A percentile compares a stretch with the other conserved stretches of the same genome.
Conservation (phyloP, 2,113 vertebrate genomes). For the Tapirus terrestris region DNA sequence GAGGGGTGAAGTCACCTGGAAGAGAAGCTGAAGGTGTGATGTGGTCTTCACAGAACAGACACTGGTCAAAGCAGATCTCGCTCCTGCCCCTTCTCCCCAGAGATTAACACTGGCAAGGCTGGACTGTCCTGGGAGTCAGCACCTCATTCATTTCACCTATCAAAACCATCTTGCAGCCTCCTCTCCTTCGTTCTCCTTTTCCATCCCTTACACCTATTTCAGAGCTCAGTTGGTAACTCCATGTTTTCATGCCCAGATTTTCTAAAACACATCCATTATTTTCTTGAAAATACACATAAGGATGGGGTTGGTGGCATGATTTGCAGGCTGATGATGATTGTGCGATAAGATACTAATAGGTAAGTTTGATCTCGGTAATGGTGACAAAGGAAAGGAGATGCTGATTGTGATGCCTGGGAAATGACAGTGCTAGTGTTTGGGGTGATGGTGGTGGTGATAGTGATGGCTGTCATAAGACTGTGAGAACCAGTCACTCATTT, state of each 20-base stretch:
- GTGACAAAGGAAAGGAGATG: background rate
- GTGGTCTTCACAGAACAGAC: accelerated
- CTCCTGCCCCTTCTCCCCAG: no score
- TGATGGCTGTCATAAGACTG: background rate
- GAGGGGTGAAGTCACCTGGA: background rate
- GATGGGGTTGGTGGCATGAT: background rate
- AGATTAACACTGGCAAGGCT: background rate
- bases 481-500: background rate
- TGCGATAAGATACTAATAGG: background rate
- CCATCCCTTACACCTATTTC: background rate
- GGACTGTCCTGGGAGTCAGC: background rate
- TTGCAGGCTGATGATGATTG: background rate
- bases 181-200: background rate
- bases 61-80: background rate
- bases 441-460: no score
- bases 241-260: background rate
- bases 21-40: background rate
- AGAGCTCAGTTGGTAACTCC: background rate
- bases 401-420: background rate
- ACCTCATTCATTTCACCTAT: no score
- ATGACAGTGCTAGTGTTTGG: background rate
- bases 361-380: background rate
- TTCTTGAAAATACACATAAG: background rate
- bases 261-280: background rate
- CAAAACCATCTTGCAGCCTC: no score